phyloP scores from a whole-genome alignment of 2,888 invertebrate species.

The Cheilosia scutellata region DNA sequence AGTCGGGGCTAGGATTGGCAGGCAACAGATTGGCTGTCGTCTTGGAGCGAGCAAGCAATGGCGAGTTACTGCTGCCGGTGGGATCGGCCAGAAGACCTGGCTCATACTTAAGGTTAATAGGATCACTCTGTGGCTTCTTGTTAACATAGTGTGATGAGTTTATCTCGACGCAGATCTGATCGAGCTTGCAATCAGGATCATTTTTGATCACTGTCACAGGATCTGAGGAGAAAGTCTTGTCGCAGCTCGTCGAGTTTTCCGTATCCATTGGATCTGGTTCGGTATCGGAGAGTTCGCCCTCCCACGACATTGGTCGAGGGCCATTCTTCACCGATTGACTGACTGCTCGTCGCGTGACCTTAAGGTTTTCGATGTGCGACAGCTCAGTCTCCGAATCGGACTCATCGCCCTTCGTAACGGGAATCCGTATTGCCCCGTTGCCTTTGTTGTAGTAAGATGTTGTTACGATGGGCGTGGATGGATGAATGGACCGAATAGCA shows the following conservation, averaged over 20 bases:
- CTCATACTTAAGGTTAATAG: constrained; percentile 83
- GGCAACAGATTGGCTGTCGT: constrained; percentile 86
- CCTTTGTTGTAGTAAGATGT: constrained; percentile 80
- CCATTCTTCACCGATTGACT: constrained; percentile 83
- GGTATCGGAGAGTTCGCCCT: constrained; percentile 95
- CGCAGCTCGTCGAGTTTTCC: constrained; percentile 79
- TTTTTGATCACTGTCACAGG: constrained; percentile 79
- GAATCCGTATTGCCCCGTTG: constrained; percentile 79
- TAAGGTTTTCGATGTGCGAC: constrained; percentile 83
- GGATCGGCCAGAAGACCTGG: constrained; percentile 78
- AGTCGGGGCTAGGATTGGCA: constrained; percentile 94
- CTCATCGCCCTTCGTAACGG: constrained; percentile 81
- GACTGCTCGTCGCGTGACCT: constrained; percentile 85
- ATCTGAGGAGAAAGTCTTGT: constrained; percentile 42
- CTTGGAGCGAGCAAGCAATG: constrained; percentile 88
- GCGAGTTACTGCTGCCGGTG: constrained; percentile 85
- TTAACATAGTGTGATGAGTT: constrained; percentile 68
- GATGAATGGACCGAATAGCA: constrained; percentile 77
- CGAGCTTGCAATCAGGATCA: constrained; percentile 80
- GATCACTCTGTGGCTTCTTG: constrained; percentile 80
- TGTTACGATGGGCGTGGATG: constrained; percentile 77
- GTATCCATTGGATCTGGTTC: constrained; percentile 85
- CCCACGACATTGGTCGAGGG: constrained; percentile 96
- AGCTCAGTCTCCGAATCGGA: constrained; percentile 83
- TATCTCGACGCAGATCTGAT: constrained; percentile 80